Percentiles rank a stretch among this genome's conserved stretches.
Conservation (phyloP, 2,888 invertebrate species). For the Crematogaster levior region DNA sequence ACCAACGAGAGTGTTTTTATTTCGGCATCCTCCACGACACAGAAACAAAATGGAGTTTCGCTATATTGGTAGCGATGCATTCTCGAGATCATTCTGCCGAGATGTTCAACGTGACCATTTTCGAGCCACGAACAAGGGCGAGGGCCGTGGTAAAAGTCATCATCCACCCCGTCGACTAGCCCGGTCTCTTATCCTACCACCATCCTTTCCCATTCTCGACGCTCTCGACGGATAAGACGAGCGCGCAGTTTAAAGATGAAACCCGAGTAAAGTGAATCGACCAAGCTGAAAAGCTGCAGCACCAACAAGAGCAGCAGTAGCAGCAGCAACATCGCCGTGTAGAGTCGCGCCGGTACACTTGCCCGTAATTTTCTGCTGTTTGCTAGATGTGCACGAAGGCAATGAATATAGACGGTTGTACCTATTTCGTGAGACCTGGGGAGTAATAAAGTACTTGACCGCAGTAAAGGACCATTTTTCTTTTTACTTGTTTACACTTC, state of each 20-base stretch:
- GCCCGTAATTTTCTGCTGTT: slow-evolving; percentile 78
- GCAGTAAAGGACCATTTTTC: slow-evolving; percentile 75
- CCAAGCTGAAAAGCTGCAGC: slow-evolving; percentile 54
- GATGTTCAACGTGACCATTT: slow-evolving; percentile 60
- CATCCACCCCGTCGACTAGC: slow-evolving; percentile 48
- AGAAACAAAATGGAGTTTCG: slow-evolving; percentile 45
- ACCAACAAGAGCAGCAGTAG: slow-evolving; percentile 19
- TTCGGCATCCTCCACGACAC: slow-evolving; percentile 30
- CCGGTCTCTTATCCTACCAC: slow-evolving; percentile 23
- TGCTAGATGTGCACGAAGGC: slow-evolving; percentile 72
- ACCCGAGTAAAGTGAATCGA: slow-evolving; percentile 60
- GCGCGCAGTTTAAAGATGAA: slow-evolving; percentile 60
- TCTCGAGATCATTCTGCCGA: slow-evolving; percentile 60
- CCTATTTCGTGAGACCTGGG: slow-evolving; percentile 64
- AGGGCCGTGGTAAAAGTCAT: slow-evolving; percentile 66
- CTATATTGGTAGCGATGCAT: slow-evolving; percentile 56
- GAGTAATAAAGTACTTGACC: slow-evolving; percentile 76
- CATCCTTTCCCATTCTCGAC: slow-evolving; percentile 21
- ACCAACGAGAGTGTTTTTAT: slow-evolving; percentile 3
- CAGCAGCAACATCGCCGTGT: slow-evolving; percentile 30
- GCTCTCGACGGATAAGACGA: slow-evolving; percentile 45
- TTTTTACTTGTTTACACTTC: slow-evolving; percentile 78
- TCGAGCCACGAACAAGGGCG: slow-evolving; percentile 40
- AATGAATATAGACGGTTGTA: slow-evolving; percentile 70
- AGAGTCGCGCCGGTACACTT: slow-evolving; percentile 45